Percentiles rank a stretch among this genome's conserved stretches.
Conservation (phyloP, 2,888 invertebrate genomes). For the Oxyteleia sp. region DNA sequence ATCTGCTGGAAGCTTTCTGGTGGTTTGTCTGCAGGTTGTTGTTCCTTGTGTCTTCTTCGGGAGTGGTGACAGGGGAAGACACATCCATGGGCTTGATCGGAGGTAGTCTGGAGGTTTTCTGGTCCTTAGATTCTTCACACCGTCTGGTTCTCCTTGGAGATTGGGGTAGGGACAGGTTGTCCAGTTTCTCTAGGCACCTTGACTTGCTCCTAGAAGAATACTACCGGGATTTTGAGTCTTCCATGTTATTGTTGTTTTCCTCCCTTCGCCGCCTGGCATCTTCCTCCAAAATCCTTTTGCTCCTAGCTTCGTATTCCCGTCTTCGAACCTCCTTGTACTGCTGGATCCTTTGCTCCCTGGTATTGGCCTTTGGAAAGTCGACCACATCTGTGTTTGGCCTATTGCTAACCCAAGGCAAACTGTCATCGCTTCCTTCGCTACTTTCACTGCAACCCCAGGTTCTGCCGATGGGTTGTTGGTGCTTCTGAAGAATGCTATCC, state of each 20-base stretch:
- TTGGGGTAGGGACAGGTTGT: conserved; percentile 48
- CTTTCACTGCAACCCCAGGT: conserved; percentile 86
- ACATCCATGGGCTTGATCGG: conserved; percentile 74
- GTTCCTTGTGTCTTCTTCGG: conserved; percentile 75
- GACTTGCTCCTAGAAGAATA: conserved; percentile 41
- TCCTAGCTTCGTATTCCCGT: conserved; percentile 85
- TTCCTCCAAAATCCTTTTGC: conserved; percentile 82
- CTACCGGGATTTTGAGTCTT: conserved; percentile 25
- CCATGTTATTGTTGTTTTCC: conserved; percentile 79
- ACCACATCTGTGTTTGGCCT: conserved; percentile 83
- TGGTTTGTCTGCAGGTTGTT: conserved; percentile 67
- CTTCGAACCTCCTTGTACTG: conserved; percentile 85
- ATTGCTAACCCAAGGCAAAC: conserved; percentile 81
- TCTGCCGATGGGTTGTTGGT: conserved; percentile 77
- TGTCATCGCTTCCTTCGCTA: conserved; percentile 86
- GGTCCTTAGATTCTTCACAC: conserved; percentile 32
- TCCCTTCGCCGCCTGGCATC: conserved; percentile 82
- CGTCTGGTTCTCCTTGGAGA: conserved; percentile 32
- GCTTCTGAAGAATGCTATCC: conserved; percentile 76
- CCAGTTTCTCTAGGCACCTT: conserved; percentile 64
- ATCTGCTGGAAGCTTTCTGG: conserved; percentile 33
- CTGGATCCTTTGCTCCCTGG: conserved; percentile 85
- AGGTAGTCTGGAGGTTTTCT: conserved; percentile 64
- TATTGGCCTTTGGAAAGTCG: conserved; percentile 81
- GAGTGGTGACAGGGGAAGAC: neutral